A percentile compares a stretch with the other conserved stretches of the same genome.
Conservation (phyloP, 2,113 vertebrate genomes). For the Rhinopomastus cyanomelas region DNA sequence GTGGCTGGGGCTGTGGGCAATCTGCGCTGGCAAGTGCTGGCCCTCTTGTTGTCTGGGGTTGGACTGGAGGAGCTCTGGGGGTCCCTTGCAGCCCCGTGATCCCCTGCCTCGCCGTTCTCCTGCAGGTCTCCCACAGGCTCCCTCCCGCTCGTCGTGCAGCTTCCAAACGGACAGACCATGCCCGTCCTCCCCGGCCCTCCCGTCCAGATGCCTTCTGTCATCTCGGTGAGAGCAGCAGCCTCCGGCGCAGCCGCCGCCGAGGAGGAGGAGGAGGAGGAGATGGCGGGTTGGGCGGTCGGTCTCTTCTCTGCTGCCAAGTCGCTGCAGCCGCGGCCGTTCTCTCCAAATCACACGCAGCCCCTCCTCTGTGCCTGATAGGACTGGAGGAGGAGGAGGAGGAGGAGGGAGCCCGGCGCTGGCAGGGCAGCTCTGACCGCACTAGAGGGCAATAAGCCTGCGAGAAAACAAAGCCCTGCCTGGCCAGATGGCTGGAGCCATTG, state of each 20-base stretch:
- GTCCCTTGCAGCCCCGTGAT: no score
- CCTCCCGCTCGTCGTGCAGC: slow-evolving; percentile 93
- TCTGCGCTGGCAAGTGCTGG: no score
- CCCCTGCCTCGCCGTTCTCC: neutral
- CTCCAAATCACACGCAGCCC: neutral
- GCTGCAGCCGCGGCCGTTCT: neutral
- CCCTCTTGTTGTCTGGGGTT: no score
- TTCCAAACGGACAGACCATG: slow-evolving; percentile 90
- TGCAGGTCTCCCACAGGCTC: slow-evolving; percentile 89
- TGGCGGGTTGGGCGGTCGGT: neutral
- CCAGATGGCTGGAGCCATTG: slow-evolving; percentile 57
- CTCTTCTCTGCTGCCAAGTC: neutral
- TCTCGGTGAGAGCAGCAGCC: slow-evolving; percentile 83
- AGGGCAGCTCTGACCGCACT: neutral
- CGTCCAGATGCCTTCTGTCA: slow-evolving; percentile 94
- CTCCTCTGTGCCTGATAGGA: neutral
- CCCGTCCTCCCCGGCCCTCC: slow-evolving; percentile 91
- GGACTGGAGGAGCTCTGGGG: no score
- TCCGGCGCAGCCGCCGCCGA: neutral
- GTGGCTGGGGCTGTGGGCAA: no score
- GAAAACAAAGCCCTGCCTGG: slow-evolving; percentile 39
- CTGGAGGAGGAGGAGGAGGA: neutral
- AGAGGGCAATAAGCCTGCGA: slow-evolving; percentile 11
- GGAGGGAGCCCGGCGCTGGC: neutral
- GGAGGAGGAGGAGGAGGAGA: neutral